Percentiles rank a stretch among this genome's conserved stretches.
Conservation (phyloP, 2,113 vertebrate genomes). For the Neoarius graeffei region DNA sequence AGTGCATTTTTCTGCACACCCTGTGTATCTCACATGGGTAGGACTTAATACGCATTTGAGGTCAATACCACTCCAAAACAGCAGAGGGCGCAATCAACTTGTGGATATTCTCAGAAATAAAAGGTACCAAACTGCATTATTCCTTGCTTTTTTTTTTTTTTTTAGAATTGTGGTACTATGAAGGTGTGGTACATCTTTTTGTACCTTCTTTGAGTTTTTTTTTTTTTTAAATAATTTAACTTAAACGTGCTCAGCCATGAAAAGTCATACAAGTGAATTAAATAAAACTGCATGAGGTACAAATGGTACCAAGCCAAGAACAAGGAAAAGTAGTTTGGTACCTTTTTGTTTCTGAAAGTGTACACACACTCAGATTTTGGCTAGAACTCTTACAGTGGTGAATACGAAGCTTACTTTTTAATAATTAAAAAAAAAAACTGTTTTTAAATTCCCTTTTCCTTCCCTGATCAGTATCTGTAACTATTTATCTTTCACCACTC, state of each 20-base stretch:
- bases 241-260: too few relatives aligned
- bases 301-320: not conserved
- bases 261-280: too few relatives aligned
- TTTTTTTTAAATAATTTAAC: too few relatives aligned
- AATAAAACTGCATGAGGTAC: too few relatives aligned
- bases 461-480: not conserved
- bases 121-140: not conserved
- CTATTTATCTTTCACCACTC: constrained; percentile 26
- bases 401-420: not conserved
- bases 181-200: not conserved
- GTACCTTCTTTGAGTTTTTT: not conserved
- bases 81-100: constrained; percentile 55
- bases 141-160: not conserved
- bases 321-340: not conserved
- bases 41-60: not conserved
- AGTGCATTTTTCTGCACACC: constrained; percentile 24
- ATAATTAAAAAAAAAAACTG: not conserved
- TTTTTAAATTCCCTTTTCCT: not conserved
- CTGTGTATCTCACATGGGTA: not conserved
- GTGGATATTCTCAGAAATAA: not conserved
- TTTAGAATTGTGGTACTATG: not conserved
- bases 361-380: not conserved
- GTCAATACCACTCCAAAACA: constrained; percentile 47
- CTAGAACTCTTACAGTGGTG: not conserved
- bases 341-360: not conserved